Evolutionary conservation across 1,140 invertebrate genomes (phyloP).

Genomic region (Dolichoris vasculosae): DNA sequence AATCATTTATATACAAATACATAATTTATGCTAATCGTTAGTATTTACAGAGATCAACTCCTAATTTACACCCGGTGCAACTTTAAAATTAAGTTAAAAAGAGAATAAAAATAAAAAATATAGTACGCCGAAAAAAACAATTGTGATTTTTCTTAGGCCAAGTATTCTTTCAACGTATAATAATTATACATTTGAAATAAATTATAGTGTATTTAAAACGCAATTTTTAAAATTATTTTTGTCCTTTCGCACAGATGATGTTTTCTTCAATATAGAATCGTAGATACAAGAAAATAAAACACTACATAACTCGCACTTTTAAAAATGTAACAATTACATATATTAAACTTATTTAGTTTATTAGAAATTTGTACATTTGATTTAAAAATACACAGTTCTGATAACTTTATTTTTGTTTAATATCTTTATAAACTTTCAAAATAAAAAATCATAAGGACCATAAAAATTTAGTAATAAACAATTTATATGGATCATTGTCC

Average conservation of each 20-base stretch:
- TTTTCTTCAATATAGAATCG: background rate
- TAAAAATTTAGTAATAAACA: conserved; percentile 2
- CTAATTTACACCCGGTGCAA: conserved; percentile 69
- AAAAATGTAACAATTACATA: conserved; percentile 67
- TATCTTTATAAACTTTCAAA: conserved; percentile 26
- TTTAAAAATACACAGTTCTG: conserved; percentile 51
- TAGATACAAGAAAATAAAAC: conserved; percentile 31
- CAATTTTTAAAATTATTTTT: conserved; percentile 28
- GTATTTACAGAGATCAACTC: conserved; percentile 65
- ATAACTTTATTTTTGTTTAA: conserved; percentile 32
- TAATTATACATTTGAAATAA: conserved; percentile 75
- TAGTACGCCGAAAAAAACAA: conserved; percentile 51
- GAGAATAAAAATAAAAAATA: conserved; percentile 57
- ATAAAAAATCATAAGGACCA: background rate
- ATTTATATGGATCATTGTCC: background rate
- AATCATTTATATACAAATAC: conserved; percentile 65
- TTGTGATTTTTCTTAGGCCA: conserved; percentile 73
- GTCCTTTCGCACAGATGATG: conserved; percentile 25
- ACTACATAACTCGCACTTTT: conserved; percentile 45
- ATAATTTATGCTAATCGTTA: conserved; percentile 64
- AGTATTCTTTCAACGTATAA: conserved; percentile 68
- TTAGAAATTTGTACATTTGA: conserved; percentile 60
- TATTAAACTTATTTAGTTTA: conserved; percentile 63
- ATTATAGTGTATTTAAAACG: conserved; percentile 63
- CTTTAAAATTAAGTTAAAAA: conserved; percentile 59